Evolutionary conservation across 1,140 invertebrate species (phyloP).

Genomic region (Eriocheir sinensis): DNA sequence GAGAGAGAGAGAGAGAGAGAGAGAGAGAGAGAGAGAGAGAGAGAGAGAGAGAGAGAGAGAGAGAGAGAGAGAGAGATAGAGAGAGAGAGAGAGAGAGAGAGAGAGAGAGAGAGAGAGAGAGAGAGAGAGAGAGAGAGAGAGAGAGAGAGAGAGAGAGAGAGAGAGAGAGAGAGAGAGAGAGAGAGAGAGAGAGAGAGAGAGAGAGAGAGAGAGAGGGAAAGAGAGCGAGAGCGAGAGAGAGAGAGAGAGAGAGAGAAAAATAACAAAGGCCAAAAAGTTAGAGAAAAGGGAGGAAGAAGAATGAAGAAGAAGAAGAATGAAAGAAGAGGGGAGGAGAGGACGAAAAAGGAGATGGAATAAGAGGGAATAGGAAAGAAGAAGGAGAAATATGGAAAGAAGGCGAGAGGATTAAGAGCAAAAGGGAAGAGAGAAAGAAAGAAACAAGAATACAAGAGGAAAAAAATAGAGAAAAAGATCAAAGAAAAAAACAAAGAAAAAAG

Average conservation of each 20-base stretch:
- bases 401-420: background rate
- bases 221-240: background rate
- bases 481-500: background rate
- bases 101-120: background rate
- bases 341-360: background rate
- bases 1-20: constrained; percentile 37
- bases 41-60: constrained; percentile 26
- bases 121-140: background rate
- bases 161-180: background rate
- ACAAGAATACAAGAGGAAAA: background rate
- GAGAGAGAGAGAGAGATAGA: background rate
- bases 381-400: background rate
- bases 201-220: background rate
- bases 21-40: constrained; percentile 32
- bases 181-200: background rate
- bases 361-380: background rate
- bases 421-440: background rate
- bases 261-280: background rate
- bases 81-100: background rate
- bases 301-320: background rate
- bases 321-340: background rate
- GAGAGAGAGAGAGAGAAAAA: background rate
- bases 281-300: background rate
- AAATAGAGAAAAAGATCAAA: background rate
- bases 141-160: background rate